Conservation (phyloP, 2,888 invertebrate species). For the Orgyia antiqua region DNA sequence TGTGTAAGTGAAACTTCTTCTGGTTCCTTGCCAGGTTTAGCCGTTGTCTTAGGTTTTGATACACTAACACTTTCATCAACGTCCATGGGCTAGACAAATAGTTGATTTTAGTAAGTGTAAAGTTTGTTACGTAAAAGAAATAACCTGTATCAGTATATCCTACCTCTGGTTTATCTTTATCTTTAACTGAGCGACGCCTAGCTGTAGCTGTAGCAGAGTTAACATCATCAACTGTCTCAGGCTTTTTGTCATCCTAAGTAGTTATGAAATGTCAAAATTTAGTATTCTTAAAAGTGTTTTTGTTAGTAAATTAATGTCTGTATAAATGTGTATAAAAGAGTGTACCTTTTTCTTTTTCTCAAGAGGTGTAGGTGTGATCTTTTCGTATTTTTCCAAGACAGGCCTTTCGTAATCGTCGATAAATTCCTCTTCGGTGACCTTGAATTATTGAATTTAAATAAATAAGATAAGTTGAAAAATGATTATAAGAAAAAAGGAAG, state of each 20-base stretch:
- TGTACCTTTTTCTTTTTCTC: slow-evolving; percentile 76
- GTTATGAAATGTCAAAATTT: slow-evolving; percentile 4
- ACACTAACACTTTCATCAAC: slow-evolving; percentile 68
- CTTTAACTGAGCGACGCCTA: slow-evolving; percentile 64
- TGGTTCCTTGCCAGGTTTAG: slow-evolving; percentile 59
- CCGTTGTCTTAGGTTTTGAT: slow-evolving; percentile 56
- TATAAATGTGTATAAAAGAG: slow-evolving; percentile 7
- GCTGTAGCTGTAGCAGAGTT: slow-evolving; percentile 57
- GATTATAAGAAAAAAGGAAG: slow-evolving; percentile 5
- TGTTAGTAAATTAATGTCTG: no score
- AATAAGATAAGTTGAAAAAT: slow-evolving; percentile 10
- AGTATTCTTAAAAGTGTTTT: background rate
- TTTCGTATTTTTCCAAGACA: slow-evolving; percentile 84
- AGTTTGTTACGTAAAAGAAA: background rate
- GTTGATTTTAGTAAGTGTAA: background rate
- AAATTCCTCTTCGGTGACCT: slow-evolving; percentile 68
- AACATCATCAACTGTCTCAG: slow-evolving; percentile 48
- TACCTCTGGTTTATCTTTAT: slow-evolving; percentile 68
- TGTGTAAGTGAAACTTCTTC: slow-evolving; percentile 70
- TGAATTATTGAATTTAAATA: slow-evolving; percentile 32
- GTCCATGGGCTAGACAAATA: slow-evolving; percentile 58
- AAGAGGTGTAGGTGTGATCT: slow-evolving; percentile 68
- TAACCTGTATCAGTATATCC: slow-evolving; percentile 2
- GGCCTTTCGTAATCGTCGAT: slow-evolving; percentile 87
- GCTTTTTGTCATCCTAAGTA: slow-evolving; percentile 48